Evolutionary conservation across 2,797 vertebrate species (phyloP).

Genomic region (Hoplostethus mediterraneus): DNA sequence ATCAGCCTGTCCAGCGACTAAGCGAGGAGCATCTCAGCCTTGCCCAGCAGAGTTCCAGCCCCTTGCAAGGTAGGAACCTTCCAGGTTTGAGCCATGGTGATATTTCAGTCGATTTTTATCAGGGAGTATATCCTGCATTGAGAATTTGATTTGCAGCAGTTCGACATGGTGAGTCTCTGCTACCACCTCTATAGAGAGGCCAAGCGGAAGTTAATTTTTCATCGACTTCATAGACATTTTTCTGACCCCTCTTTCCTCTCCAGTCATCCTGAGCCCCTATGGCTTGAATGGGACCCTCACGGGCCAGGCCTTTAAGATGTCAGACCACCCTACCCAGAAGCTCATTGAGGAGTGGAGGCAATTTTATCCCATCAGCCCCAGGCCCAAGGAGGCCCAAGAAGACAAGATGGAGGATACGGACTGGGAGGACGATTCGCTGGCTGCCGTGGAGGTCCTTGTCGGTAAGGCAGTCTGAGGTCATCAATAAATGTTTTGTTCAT

Average conservation of each 20-base stretch:
- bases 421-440: slow-evolving; percentile 98
- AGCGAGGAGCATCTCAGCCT: slow-evolving; percentile 96
- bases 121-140: background rate
- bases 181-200: too few relatives aligned
- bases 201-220: too few relatives aligned
- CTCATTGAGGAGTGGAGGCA: slow-evolving; percentile 99
- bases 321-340: slow-evolving; percentile 97
- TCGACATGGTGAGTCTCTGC: too few relatives aligned
- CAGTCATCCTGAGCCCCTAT: slow-evolving; percentile 98
- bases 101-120: background rate
- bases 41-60: slow-evolving; percentile 95
- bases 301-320: slow-evolving; percentile 99
- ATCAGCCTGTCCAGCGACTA: slow-evolving; percentile 95
- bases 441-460: slow-evolving; percentile 97
- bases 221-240: too few relatives aligned
- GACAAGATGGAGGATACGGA: slow-evolving; percentile 96
- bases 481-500: background rate
- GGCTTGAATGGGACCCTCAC: slow-evolving; percentile 98
- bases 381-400: slow-evolving; percentile 91
- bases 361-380: slow-evolving; percentile 96
- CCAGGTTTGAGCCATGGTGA: background rate
- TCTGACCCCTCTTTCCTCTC: slow-evolving; percentile 8
- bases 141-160: too few relatives aligned
- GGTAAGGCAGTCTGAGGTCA: slow-evolving; percentile 81
- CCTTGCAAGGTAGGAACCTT: slow-evolving; percentile 91